Conservation (phyloP, 2,113 vertebrate species). For the Formicarius rufipectus region DNA sequence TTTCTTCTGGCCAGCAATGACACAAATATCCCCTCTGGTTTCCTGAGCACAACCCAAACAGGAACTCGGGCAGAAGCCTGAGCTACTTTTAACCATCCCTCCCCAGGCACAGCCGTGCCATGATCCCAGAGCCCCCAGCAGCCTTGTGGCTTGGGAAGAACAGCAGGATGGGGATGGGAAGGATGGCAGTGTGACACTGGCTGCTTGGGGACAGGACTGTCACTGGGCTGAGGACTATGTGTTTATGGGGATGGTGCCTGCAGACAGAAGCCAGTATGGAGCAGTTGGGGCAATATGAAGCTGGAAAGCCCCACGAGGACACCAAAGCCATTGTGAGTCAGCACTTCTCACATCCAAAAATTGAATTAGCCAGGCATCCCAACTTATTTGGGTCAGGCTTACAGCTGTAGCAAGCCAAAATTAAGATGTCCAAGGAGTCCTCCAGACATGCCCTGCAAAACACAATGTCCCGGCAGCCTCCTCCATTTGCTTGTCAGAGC, state of each 20-base stretch:
- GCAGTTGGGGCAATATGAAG: neutral
- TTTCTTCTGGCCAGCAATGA: neutral
- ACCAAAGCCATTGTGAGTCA: neutral
- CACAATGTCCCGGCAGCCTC: neutral
- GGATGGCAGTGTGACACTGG: rapidly evolving
- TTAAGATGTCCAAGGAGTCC: neutral
- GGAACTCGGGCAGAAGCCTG: neutral
- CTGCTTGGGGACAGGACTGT: neutral
- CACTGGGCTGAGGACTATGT: neutral
- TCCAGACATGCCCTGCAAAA: neutral
- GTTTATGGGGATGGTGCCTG: neutral
- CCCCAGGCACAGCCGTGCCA: neutral
- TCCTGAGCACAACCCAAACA: constrained; percentile 40
- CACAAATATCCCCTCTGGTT: constrained; percentile 45
- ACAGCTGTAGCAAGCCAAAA: neutral
- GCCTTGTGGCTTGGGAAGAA: neutral
- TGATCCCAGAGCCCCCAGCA: neutral
- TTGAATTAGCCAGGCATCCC: neutral
- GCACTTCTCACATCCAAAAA: neutral
- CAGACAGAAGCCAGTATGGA: neutral
- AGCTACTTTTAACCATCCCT: neutral
- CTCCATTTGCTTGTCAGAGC: neutral
- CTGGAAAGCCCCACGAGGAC: neutral
- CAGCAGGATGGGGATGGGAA: neutral
- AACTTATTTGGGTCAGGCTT: neutral